phyloP scores from a whole-genome alignment of 2,113 vertebrate species.

The Triplophysa dalaica region DNA sequence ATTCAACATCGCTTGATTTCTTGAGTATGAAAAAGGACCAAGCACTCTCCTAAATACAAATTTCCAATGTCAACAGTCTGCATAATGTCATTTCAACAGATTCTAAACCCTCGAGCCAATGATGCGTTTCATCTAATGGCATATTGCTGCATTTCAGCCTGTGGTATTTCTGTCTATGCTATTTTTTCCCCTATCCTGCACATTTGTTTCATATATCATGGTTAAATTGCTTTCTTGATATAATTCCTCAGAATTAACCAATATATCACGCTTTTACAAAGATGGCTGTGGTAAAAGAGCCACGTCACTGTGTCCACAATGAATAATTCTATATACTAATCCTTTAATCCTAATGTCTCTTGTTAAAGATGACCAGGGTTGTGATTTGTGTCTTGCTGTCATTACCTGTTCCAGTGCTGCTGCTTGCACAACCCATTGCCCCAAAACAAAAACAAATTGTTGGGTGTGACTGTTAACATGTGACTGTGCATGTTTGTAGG shows the following conservation, averaged over 20 bases:
- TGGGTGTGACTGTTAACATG: slow-evolving; percentile 48
- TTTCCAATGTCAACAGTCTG: not conserved
- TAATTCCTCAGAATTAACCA: slow-evolving; percentile 4
- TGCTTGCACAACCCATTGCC: slow-evolving; percentile 35
- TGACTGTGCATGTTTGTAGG: slow-evolving; percentile 51
- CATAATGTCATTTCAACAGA: not conserved
- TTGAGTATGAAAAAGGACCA: not conserved
- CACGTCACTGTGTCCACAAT: not conserved
- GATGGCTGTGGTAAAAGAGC: slow-evolving; percentile 18
- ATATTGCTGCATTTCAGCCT: not conserved
- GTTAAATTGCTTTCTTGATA: slow-evolving; percentile 4
- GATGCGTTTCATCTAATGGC: not conserved
- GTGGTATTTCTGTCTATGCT: slow-evolving; percentile 15
- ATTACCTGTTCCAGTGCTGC: slow-evolving; percentile 25
- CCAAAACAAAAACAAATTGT: slow-evolving; percentile 58
- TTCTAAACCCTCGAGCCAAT: not conserved
- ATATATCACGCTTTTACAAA: slow-evolving; percentile 15
- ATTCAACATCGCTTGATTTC: not conserved
- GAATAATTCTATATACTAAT: slow-evolving; percentile 12
- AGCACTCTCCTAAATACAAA: not conserved
- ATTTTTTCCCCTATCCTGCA: not conserved
- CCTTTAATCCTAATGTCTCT: slow-evolving; percentile 5
- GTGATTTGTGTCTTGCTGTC: slow-evolving; percentile 18
- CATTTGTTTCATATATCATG: slow-evolving; percentile 17
- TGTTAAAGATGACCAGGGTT: not conserved